These are phyloP conservation scores for Coptodon bakossiorum DNA, from an alignment of 2,113 vertebrate genomes.

Conservation along the genomic window DNA sequence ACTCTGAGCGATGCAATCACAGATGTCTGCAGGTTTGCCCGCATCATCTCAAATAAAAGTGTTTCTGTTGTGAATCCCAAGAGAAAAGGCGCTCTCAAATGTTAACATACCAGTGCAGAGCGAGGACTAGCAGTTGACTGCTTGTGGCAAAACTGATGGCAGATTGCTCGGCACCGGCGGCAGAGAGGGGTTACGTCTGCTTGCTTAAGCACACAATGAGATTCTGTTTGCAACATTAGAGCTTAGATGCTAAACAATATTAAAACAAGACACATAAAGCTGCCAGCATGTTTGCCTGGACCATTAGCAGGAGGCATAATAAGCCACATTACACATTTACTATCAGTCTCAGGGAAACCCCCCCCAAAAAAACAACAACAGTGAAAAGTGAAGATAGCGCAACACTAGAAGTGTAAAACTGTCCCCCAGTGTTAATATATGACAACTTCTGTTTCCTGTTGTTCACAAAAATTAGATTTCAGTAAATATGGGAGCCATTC, in stretches of 20 bases:
- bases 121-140: constrained; percentile 12
- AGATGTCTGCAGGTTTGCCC: constrained; percentile 62
- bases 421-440: neutral
- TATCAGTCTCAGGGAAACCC: neutral
- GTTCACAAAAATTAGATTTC: neutral
- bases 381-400: neutral
- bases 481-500: neutral
- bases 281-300: neutral
- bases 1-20: constrained; percentile 71
- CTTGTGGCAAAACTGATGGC: neutral
- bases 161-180: neutral
- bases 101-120: constrained; percentile 35
- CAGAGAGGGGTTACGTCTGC: neutral
- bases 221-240: neutral
- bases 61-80: constrained; percentile 57
- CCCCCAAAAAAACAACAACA: neutral
- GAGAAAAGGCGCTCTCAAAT: constrained; percentile 51
- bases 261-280: neutral
- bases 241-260: neutral
- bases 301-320: neutral
- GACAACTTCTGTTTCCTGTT: neutral
- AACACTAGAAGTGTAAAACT: neutral
- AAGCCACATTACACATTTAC: neutral
- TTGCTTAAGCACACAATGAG: neutral
- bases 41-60: constrained; percentile 56